Evolutionary conservation across 1,140 invertebrate genomes (phyloP).

Genomic region (Agrilus planipennis): DNA sequence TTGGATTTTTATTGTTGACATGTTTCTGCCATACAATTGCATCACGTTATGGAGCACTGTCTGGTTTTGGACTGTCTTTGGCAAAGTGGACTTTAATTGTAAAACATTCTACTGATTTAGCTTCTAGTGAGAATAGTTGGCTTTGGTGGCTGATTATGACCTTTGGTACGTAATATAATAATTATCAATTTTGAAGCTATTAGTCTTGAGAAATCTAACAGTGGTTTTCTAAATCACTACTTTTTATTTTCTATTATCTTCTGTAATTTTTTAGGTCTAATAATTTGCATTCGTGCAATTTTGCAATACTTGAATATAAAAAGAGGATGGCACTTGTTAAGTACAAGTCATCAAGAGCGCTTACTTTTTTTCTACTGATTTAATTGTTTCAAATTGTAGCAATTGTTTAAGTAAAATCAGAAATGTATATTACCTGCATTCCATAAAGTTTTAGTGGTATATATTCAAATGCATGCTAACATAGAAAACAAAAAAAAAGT

Average conservation of each 20-base stretch:
- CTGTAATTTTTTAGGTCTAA: conserved; percentile 46
- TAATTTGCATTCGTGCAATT: conserved; percentile 77
- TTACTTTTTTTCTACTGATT: conserved; percentile 51
- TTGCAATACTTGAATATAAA: conserved; percentile 86
- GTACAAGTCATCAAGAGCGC: conserved; percentile 70
- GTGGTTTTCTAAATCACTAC: neutral
- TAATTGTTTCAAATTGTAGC: too few relatives aligned
- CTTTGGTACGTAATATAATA: conserved; percentile 49
- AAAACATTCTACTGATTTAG: conserved; percentile 76
- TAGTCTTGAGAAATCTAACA: conserved; percentile 4
- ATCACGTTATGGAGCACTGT: conserved; percentile 80
- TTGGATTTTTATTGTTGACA: conserved; percentile 81
- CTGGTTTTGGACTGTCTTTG: conserved; percentile 82
- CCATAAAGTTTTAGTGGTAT: too few relatives aligned
- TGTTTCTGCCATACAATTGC: conserved; percentile 91
- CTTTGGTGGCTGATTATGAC: conserved; percentile 84
- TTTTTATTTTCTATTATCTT: conserved; percentile 10
- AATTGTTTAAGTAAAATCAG: too few relatives aligned
- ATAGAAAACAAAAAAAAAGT: too few relatives aligned
- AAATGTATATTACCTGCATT: too few relatives aligned
- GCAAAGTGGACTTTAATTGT: conserved; percentile 93
- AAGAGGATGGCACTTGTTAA: conserved; percentile 75
- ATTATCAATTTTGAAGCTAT: neutral
- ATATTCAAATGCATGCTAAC: too few relatives aligned
- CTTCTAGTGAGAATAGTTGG: conserved; percentile 77